Evolutionary conservation across 2,797 vertebrate species (phyloP).

Genomic region (Fratercula arctica): DNA sequence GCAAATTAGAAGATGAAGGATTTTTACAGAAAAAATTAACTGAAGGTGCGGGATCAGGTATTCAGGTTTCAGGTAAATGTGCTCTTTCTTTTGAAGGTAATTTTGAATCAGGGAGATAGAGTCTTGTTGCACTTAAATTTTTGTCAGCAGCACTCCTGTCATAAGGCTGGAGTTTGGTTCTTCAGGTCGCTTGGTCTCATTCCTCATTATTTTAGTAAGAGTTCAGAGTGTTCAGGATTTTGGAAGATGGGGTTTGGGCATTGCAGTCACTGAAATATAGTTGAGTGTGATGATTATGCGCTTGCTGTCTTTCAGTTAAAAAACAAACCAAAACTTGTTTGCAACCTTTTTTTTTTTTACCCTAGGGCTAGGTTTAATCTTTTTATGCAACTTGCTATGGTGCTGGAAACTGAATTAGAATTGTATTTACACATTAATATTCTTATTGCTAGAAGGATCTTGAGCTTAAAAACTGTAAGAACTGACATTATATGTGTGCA

Average conservation of each 20-base stretch:
- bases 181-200: not conserved
- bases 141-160: not conserved
- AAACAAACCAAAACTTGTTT: not conserved
- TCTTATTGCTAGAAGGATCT: constrained; percentile 2
- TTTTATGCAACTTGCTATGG: not conserved
- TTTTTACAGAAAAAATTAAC: not conserved
- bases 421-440: constrained; percentile 26
- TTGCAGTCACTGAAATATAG: not conserved
- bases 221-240: not conserved
- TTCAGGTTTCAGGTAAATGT: constrained; percentile 21
- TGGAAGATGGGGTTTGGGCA: not conserved
- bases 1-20: constrained; percentile 24
- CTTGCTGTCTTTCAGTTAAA: not conserved
- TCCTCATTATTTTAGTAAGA: not conserved
- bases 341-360: not conserved
- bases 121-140: not conserved
- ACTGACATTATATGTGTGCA: not conserved
- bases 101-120: not conserved
- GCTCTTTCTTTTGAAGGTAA: not conserved
- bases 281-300: not conserved
- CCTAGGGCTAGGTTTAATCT: constrained; percentile 13
- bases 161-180: not conserved
- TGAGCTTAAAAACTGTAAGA: not conserved
- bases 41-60: not conserved
- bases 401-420: constrained; percentile 19